phyloP scores from a whole-genome alignment of 2,797 vertebrate species.

The Myotis pilosus region DNA sequence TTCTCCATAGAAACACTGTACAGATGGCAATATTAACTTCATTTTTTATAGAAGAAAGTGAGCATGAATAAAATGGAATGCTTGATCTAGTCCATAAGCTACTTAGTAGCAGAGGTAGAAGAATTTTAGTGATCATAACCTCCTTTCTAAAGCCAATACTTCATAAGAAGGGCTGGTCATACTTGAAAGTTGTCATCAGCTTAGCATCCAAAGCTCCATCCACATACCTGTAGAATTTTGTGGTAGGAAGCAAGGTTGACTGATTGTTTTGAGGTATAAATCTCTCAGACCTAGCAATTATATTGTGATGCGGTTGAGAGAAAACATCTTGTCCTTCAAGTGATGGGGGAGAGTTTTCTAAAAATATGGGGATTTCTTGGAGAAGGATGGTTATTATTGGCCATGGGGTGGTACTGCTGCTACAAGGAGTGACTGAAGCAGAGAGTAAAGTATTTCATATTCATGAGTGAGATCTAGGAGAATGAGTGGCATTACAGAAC shows the following conservation, averaged over 20 bases:
- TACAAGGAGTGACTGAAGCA: neutral
- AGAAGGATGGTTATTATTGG: neutral
- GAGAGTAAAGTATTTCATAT: neutral
- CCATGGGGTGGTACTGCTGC: neutral
- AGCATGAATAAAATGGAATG: neutral
- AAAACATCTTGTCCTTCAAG: neutral
- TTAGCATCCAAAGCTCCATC: neutral
- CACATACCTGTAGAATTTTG: neutral
- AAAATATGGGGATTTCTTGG: neutral
- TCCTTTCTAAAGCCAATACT: neutral
- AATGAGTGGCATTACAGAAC: neutral
- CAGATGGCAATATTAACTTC: slow-evolving; percentile 4
- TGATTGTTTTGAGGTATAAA: neutral
- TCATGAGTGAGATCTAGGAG: neutral
- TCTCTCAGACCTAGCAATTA: neutral
- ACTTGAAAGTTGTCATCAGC: neutral
- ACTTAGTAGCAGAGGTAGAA: neutral
- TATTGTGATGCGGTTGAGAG: neutral
- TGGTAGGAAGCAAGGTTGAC: neutral
- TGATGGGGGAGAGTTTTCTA: neutral
- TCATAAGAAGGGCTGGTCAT: neutral
- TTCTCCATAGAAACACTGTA: neutral
- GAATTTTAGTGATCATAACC: neutral
- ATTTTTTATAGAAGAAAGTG: neutral
- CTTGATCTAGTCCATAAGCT: neutral